Base-by-base conservation (phyloP, 2,888 invertebrate genomes). In the Dynastes tityus region DNA sequence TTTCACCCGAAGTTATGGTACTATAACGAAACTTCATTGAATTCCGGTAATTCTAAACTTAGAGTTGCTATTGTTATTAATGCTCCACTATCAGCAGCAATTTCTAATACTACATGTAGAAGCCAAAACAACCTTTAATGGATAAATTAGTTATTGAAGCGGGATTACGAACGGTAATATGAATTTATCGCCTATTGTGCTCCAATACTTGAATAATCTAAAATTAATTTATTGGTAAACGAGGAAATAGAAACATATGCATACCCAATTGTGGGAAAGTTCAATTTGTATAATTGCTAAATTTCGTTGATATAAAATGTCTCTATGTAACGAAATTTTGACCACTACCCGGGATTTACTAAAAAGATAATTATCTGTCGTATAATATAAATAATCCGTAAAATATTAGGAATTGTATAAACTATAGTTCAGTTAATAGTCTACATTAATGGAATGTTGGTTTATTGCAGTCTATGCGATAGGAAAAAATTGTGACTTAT, bases 21-120 rank as follows among this genome's bases (percentile, higher is more conserved):
- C 77, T 61, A 76, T 79, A 76, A 71, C 76, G 63, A 63, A 71
- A 76, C 77, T 79, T 79, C 79, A 79, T 79, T 77, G 79, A 79
- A 79, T 79, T 79, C 79, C 79, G 73, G 79, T 70, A 71, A 79
- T 77, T 79, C 79, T 79, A 79, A 79, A 79, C 79, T 79, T 45
- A 45, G 79, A 58, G 67, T 40, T 58, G 79, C 79, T 77, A 79
- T 79, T 77, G 79, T 79, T 79, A 79, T 79, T 79, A 77, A 77
- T 76, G 76, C 37, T 55, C 27, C 76, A 65, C 76, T 76, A 79
- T 79, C 79, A 73, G 76, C 64, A 79, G 58, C 79, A 67, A 71
- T 63, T 77, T 76, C 76, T 77, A 76, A 77, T 79, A 79, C 77
- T 77, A 67, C 77, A 79, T 22, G 5, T 22, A 29, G 32, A 67